A percentile compares a stretch with the other conserved stretches of the same genome.
phyloP scores from a whole-genome alignment of 2,113 vertebrate genomes.

The Stigmatopora argus region DNA sequence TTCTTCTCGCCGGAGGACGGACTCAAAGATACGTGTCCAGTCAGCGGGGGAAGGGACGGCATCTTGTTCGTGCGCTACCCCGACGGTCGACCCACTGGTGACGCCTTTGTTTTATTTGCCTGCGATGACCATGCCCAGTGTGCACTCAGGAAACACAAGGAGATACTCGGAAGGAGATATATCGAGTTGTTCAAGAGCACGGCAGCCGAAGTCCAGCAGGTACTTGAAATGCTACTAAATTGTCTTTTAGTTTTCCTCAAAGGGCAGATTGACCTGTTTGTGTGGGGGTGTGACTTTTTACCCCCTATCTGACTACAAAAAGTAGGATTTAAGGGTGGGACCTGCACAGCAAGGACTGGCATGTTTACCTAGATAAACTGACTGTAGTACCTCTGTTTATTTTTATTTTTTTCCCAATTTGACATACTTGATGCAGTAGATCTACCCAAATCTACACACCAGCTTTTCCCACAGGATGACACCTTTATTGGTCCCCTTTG shows the following conservation, averaged over 20 bases:
- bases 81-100: constrained; percentile 91
- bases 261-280: background rate
- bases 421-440: constrained; percentile 6
- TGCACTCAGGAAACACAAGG: constrained; percentile 92
- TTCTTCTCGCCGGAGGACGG: constrained; percentile 74
- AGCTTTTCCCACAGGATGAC: constrained; percentile 1
- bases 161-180: constrained; percentile 92
- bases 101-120: constrained; percentile 92
- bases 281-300: constrained; percentile 22
- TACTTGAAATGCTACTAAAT: constrained; percentile 35
- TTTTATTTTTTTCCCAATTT: background rate
- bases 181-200: constrained; percentile 97
- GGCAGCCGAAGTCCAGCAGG: constrained; percentile 95
- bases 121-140: constrained; percentile 91
- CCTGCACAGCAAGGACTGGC: constrained; percentile 16
- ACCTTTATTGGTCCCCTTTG: constrained; percentile 35
- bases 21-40: constrained; percentile 71
- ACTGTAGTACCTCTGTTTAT: background rate
- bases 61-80: constrained; percentile 93
- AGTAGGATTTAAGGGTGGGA: constrained; percentile 33
- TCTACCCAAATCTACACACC: constrained; percentile 20
- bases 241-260: constrained; percentile 1
- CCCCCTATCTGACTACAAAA: constrained; percentile 13
- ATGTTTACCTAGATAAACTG: constrained; percentile 7
- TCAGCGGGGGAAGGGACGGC: constrained; percentile 78